Conservation (phyloP, 2,888 invertebrate species). For the Drosophila buzzatii region DNA sequence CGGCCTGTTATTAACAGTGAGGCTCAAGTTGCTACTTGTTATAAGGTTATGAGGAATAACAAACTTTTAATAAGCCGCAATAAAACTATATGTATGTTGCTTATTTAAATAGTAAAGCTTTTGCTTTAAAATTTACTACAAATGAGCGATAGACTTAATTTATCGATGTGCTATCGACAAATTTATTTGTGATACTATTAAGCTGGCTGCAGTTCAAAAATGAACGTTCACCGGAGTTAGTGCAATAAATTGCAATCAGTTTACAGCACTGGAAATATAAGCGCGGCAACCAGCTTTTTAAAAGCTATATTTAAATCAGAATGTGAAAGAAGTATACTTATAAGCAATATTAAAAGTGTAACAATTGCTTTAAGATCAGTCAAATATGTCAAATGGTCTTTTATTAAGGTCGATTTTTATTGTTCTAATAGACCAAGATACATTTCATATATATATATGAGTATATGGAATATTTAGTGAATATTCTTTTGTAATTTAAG, state of each 20-base stretch:
- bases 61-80: not conserved
- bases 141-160: not conserved
- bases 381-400: not conserved
- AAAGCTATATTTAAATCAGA: not conserved
- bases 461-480: not conserved
- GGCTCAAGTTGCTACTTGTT: not conserved
- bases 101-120: not conserved
- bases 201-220: constrained; percentile 6
- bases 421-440: not conserved
- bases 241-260: not conserved
- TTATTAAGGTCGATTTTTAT: not conserved
- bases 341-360: not conserved
- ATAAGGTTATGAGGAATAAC: too few species aligned
- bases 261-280: constrained; percentile 18
- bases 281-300: not conserved
- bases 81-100: accelerated
- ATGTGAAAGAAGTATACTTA: not conserved
- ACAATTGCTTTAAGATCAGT: too few species aligned
- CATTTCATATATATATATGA: not conserved
- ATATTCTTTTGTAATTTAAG: not conserved
- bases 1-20: constrained; percentile 23
- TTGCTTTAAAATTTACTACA: too few species aligned
- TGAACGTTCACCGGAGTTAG: constrained; percentile 2
- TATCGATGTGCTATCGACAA: constrained; percentile 21
- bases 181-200: not conserved